A percentile compares a stretch with the other conserved stretches of the same genome.
These are phyloP conservation scores for Drosophila nigrodunni DNA, from an alignment of 1,140 invertebrate genomes.

Conservation along the genomic window DNA sequence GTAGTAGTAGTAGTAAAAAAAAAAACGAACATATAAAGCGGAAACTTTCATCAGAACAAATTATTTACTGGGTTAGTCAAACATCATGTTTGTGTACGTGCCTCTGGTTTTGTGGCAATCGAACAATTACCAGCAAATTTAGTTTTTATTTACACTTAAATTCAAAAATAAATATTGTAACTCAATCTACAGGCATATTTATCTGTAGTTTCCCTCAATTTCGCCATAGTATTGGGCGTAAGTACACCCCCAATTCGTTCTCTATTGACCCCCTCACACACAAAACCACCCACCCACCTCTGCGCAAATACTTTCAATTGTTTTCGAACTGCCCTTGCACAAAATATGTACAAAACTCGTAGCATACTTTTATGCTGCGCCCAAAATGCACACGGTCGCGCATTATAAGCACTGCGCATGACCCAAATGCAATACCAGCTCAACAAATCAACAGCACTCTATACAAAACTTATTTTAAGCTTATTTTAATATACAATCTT, in stretches of 20 bases:
- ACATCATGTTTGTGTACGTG: constrained; percentile 2
- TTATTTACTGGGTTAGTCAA: constrained; percentile 23
- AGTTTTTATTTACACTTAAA: constrained; percentile 7
- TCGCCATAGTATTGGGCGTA: background rate
- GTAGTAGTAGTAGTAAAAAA: constrained; percentile 4
- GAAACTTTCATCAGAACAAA: constrained; percentile 11
- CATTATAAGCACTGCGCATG: constrained; percentile 27
- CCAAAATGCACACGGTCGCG: constrained; percentile 19
- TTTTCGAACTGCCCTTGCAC: constrained; percentile 21
- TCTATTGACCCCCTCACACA: constrained; percentile 3
- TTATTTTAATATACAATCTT: background rate
- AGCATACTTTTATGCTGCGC: constrained; percentile 39
- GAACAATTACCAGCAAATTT: constrained; percentile 14
- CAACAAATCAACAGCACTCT: background rate
- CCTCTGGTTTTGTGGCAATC: background rate
- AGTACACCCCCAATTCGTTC: background rate
- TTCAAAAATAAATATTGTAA: constrained; percentile 8
- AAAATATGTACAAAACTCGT: constrained; percentile 28
- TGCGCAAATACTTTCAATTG: constrained; percentile 1
- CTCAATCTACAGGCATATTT: constrained; percentile 3
- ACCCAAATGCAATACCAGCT: constrained; percentile 7
- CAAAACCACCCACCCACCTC: background rate
- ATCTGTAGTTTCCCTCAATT: constrained; percentile 5
- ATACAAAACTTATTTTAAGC: background rate
- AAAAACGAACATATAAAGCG: constrained; percentile 21